Conservation (phyloP, 2,113 vertebrate genomes). For the Polypterus senegalus region DNA sequence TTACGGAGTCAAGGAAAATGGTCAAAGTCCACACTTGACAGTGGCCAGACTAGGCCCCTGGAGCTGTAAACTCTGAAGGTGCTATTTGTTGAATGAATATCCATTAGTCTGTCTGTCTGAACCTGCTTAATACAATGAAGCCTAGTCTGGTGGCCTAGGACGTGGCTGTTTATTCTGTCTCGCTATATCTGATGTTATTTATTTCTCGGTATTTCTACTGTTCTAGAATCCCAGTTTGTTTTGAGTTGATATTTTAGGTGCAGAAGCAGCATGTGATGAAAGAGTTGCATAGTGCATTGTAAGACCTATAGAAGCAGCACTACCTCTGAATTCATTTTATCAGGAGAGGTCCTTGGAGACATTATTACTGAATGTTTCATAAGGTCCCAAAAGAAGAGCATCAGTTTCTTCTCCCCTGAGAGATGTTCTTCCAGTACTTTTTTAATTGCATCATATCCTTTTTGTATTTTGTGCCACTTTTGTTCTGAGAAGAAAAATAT, state of each 20-base stretch:
- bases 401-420: slow-evolving; percentile 18
- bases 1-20: too few relatives aligned
- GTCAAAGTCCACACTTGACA: too few relatives aligned
- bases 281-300: slow-evolving; percentile 26
- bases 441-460: slow-evolving; percentile 36
- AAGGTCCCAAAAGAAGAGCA: background rate
- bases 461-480: background rate
- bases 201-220: background rate
- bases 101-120: too few relatives aligned
- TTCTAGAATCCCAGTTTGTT: background rate
- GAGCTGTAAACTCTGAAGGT: too few relatives aligned
- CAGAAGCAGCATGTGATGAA: slow-evolving; percentile 38
- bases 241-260: slow-evolving; percentile 10
- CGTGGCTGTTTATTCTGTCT: too few relatives aligned
- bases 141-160: too few relatives aligned
- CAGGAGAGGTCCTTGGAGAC: slow-evolving; percentile 25
- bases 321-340: slow-evolving; percentile 33
- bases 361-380: slow-evolving; percentile 31
- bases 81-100: too few relatives aligned
- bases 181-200: background rate
- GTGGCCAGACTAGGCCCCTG: too few relatives aligned
- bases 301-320: slow-evolving; percentile 9
- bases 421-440: slow-evolving; percentile 18
- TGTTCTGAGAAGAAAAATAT: too few relatives aligned
- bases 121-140: too few relatives aligned